Evolutionary conservation across 2,113 vertebrate species (phyloP), one percentile per base, ranked within the genome.

Genomic region (Leptosomus discolor): DNA sequence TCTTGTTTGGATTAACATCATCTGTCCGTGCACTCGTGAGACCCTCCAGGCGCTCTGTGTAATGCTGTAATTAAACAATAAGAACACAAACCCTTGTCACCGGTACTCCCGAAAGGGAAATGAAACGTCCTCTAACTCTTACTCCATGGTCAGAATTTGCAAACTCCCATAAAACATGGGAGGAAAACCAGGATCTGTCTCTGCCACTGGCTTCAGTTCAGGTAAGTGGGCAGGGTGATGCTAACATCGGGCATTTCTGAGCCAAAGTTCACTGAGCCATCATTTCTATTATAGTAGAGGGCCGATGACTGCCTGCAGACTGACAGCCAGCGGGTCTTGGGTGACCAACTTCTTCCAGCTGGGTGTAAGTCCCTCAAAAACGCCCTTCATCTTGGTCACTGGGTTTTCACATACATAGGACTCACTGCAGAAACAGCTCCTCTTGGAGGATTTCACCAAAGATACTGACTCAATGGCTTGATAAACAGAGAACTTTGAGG

Each of bases 1-100:
- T 46, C 51, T 65, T 19, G 58, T 8, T 11, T 53, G 50, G 57
- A 54, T 60, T 54, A 64, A 32, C 11, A 37, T 43, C 56, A 48
- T 23, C n/a, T 9, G 1, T 29, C 27, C 74, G 43, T 1, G 1
- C 50, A 15, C 41, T 12, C 2, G 0, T 15, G 50, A 69, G 75
- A 74, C 14, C 45, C 43, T 15, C 15, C 11, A 32, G 48, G 34
- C 46, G 26, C n/a, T 50, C 46, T 32, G 48, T 22, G 32, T 61
- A 30, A 56, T 6, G 2, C 36, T 50, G 51, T 19, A 30, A 63
- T 57, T n/a, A 67, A 86, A 74, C 45, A 46, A 4, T 7, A 34
- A n/a, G 2, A 30, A 46, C 26, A 37, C 4, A 56, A 77, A 56
- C 24, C 27, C 50, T 21, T 51, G 45, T 15, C 23, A 32, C 37